Conservation (phyloP, 1,140 invertebrate species). For the Diachasma alloeum region DNA sequence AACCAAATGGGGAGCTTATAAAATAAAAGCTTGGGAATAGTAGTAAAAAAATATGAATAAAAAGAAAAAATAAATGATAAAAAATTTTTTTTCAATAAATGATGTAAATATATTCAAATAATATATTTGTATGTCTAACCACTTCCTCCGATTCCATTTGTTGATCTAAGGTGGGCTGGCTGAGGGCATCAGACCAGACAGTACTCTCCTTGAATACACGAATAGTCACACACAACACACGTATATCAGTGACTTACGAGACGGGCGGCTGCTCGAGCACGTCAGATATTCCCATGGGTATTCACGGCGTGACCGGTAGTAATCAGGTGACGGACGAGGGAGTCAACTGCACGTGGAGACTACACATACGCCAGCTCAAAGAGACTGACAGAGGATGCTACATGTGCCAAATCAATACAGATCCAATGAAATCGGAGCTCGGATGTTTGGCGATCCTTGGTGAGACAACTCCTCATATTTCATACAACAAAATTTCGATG, state of each 20-base stretch:
- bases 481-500: no score
- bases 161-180: slow-evolving; percentile 85
- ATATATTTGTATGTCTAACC: not conserved
- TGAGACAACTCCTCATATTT: slow-evolving; percentile 62
- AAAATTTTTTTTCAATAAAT: no score
- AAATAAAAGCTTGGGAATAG: no score
- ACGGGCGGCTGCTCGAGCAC: slow-evolving; percentile 78
- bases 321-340: slow-evolving; percentile 69
- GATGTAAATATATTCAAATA: no score
- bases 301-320: slow-evolving; percentile 67
- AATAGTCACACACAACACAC: slow-evolving; percentile 87
- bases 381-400: slow-evolving; percentile 72
- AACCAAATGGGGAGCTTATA: no score
- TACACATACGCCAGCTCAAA: slow-evolving; percentile 72
- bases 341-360: slow-evolving; percentile 72
- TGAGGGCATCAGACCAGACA: slow-evolving; percentile 87
- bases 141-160: slow-evolving; percentile 14
- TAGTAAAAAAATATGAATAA: no score
- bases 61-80: no score
- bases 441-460: slow-evolving; percentile 78
- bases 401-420: slow-evolving; percentile 77
- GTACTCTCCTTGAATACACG: slow-evolving; percentile 84
- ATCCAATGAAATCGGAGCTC: slow-evolving; percentile 73
- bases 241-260: slow-evolving; percentile 83
- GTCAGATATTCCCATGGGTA: slow-evolving; percentile 68